Conservation (phyloP, 2,113 vertebrate genomes). For the Chaetops frenatus region DNA sequence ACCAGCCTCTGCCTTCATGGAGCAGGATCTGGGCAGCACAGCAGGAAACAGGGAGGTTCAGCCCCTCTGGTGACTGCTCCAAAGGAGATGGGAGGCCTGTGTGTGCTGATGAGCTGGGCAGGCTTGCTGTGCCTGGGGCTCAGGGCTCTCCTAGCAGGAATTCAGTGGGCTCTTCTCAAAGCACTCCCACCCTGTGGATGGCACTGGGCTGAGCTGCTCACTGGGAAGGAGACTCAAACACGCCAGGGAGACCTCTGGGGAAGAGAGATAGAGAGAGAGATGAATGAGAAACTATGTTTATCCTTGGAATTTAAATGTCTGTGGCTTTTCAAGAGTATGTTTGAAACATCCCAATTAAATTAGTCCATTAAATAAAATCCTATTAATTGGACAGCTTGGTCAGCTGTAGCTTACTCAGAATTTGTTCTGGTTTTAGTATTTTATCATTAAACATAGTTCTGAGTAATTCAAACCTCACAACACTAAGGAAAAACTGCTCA, state of each 20-base stretch:
- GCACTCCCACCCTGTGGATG: neutral
- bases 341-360: neutral
- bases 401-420: neutral
- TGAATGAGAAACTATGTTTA: neutral
- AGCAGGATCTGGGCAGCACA: neutral
- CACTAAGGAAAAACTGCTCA: neutral
- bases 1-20: neutral
- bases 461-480: neutral
- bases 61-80: neutral
- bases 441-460: too few relatives aligned
- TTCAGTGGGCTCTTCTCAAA: neutral
- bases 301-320: neutral
- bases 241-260: neutral
- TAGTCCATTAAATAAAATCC: neutral
- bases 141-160: neutral
- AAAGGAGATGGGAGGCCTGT: neutral
- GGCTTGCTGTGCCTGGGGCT: neutral
- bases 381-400: neutral
- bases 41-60: neutral
- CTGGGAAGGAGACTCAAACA: neutral
- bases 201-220: neutral
- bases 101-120: fast-evolving
- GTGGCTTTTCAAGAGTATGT: neutral
- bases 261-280: neutral
- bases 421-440: too few relatives aligned